Base-by-base conservation (phyloP, 2,888 invertebrate species). In the Acrocera orbiculus region DNA sequence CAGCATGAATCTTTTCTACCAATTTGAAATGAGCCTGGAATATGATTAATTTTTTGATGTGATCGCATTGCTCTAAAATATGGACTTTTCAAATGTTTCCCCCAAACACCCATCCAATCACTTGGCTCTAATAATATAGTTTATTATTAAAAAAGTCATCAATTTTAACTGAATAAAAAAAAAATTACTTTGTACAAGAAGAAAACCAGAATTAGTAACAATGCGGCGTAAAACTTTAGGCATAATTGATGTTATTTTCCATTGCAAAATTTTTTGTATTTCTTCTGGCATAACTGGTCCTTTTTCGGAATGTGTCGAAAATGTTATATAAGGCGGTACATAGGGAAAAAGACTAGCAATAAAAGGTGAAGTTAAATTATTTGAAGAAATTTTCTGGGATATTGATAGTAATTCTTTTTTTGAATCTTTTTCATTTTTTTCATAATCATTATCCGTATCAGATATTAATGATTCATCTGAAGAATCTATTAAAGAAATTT, bases 1-100 rank as follows among this genome's bases (percentile, higher is more conserved):
- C 89, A 96, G 33, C 96, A 66, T 14, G 87, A 67, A 55, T 96
- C 95, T 56, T 96, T 96, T 7, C 95, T 69, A 1, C 98, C 96
- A 40, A 98, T 79, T 58, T 96, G 92, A 62, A 96, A 98, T 4
- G 93, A 90, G 0, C 95, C 96, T 0, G 98, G 95, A 58, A 93
- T 89, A 57, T 98, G 98, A 58, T 98, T 98, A 52, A 96, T 77
- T 62, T 95, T 96, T 58, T 96, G 95, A 32, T 79, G 81, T 38
- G 87, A 85, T 47, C 83, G 78, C 42, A 85, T 65, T 0, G 74
- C 74, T 48, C 76, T 73, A 56, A 92, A 96, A 56, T 80, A 77
- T 4, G 76, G 67, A 7, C 90, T 85, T 55, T 92, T 92, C 85
- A 95, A 86, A 54, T 96, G 95, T 55, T 92, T 90, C 35, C 95